These are phyloP conservation scores for Sarcophilus harrisii DNA, from an alignment of 2,797 vertebrate species.

Conservation along the genomic window DNA sequence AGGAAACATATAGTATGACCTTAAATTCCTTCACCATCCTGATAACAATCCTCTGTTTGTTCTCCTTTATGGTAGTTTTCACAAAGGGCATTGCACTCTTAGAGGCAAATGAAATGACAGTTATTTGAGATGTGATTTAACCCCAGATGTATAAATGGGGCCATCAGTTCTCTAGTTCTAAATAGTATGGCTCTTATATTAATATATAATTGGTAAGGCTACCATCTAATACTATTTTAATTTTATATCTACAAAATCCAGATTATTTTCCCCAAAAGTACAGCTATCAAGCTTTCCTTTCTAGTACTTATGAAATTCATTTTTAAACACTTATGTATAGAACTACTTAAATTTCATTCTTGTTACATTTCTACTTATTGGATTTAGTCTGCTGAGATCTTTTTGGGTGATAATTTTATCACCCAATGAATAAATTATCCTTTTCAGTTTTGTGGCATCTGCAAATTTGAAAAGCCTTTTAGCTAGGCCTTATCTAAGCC, in stretches of 20 bases:
- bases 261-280: neutral
- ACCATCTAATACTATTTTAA: neutral
- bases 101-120: neutral
- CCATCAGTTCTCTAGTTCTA: neutral
- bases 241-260: neutral
- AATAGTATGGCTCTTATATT: neutral
- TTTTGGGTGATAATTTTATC: neutral
- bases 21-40: neutral
- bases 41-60: neutral
- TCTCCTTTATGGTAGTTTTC: neutral
- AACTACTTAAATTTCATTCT: neutral
- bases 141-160: neutral
- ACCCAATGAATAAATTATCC: slow-evolving; percentile 3
- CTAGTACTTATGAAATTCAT: neutral
- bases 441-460: neutral
- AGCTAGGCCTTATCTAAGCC: neutral
- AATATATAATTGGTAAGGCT: neutral
- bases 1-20: neutral
- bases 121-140: neutral
- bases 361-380: neutral
- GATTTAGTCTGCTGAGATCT: neutral
- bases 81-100: neutral
- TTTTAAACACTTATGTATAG: neutral
- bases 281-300: neutral
- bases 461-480: neutral